Base-by-base conservation (phyloP, 1,140 invertebrate species). In the Drosophila teissieri region DNA sequence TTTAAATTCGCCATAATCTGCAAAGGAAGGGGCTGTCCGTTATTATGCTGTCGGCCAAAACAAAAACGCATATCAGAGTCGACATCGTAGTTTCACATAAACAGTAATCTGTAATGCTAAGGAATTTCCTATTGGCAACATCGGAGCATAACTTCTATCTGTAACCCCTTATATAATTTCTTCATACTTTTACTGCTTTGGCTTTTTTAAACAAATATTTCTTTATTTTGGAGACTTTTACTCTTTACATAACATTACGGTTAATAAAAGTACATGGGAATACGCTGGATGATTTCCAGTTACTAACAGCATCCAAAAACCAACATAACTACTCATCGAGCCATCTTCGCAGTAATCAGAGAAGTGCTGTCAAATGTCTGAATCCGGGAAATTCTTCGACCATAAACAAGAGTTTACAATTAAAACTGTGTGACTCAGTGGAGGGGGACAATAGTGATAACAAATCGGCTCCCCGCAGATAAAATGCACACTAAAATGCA, bases 1-100 rank as follows among this genome's bases (percentile, higher is more conserved):
- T 96, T 96, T 94, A 96, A 94, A 94, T 96, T 96, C 94, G 95
- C 95, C 95, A 96, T 96, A 95, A 83, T 91, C 91, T 92, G 68
- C n/a, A 54, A 51, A 22, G 17, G 1, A 72, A 49, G 34, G 19
- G 10, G 22, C 36, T 15, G 27, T 14, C 15, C 15, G 37, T 46
- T 45, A 54, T 39, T 45, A 27, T 40, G 34, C 12, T 17, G 36
- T 37, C 8, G 11, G 19, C 1, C 19, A 19, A 46, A 19, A 19
- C 2, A 44, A 44, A 44, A 15, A 42, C 5, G n/a, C 39, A 15
- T 15, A 40, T 14, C 36, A 3, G 37, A 2, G 37, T 17, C 15
- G 40, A 39, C 37, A 39, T 14, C 4, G 4, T 14, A 39, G 14
- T 39, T 14, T 39, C 3, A 14, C 37, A 4, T 39, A 14, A 39